These are phyloP conservation scores for Phenganax stokvisi DNA, from an alignment of 92 coral and sea anemone genomes.

Conservation along the genomic window DNA sequence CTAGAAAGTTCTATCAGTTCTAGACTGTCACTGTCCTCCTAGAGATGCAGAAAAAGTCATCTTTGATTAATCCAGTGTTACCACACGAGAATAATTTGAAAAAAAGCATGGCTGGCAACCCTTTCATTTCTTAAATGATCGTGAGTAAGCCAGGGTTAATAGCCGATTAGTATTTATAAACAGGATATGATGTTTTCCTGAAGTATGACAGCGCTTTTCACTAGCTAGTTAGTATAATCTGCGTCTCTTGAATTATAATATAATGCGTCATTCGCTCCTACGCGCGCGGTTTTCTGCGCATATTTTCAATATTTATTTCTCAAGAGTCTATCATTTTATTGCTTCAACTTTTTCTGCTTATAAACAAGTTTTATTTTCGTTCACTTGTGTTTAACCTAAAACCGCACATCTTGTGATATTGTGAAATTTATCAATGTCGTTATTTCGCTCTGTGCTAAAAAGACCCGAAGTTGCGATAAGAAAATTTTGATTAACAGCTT, in stretches of 20 bases:
- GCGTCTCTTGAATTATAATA: neutral
- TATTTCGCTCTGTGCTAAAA: neutral
- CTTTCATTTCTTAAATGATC: too few relatives aligned
- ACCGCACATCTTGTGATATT: neutral
- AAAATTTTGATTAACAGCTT: neutral
- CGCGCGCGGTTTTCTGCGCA: neutral
- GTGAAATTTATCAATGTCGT: neutral
- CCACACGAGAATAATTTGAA: too few relatives aligned
- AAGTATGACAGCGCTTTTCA: constrained; percentile 17
- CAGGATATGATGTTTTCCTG: constrained; percentile 2
- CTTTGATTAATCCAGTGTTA: too few relatives aligned
- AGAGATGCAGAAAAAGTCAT: too few relatives aligned
- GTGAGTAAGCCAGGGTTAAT: neutral
- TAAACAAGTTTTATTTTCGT: neutral
- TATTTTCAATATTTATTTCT: neutral
- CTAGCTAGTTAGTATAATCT: constrained; percentile 27
- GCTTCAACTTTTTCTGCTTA: neutral
- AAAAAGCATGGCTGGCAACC: too few relatives aligned
- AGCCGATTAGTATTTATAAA: neutral
- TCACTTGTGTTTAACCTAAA: neutral
- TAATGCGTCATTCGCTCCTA: neutral
- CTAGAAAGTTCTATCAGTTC: too few relatives aligned
- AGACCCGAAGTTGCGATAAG: constrained; percentile 21
- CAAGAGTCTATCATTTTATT: neutral
- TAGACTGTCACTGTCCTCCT: too few relatives aligned